phyloP scores from a whole-genome alignment of 2,888 invertebrate species.

The Osmoderma eremita region DNA sequence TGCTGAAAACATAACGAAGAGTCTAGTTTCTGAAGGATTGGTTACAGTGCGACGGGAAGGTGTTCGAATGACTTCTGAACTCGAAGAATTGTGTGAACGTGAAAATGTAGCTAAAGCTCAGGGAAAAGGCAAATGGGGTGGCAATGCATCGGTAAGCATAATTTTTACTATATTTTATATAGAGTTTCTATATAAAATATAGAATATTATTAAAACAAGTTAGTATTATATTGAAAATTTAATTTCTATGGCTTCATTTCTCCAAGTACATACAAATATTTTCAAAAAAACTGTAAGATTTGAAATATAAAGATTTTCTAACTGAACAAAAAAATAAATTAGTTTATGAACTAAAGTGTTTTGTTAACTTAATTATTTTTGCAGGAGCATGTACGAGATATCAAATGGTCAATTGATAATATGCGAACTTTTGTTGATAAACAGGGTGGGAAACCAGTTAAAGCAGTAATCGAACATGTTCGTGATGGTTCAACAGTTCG shows the following conservation, averaged over 20 bases:
- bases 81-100: constrained; percentile 78
- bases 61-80: constrained; percentile 73
- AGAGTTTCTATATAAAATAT: not conserved
- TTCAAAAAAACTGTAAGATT: not conserved
- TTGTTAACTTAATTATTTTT: constrained; percentile 32
- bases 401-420: constrained; percentile 91
- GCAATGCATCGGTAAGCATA: constrained; percentile 52
- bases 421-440: constrained; percentile 82
- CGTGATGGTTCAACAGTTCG: constrained; percentile 96
- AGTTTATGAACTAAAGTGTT: not conserved
- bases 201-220: no score
- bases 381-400: constrained; percentile 81
- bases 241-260: no score
- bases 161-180: constrained; percentile 7
- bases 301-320: not conserved
- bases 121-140: constrained; percentile 83
- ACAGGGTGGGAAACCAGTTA: constrained; percentile 84
- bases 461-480: constrained; percentile 96
- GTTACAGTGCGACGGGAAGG: constrained; percentile 81
- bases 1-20: constrained; percentile 89
- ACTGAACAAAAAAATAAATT: not conserved
- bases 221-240: no score
- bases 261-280: no score
- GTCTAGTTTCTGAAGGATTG: constrained; percentile 88
- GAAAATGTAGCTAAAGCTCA: constrained; percentile 91